Evolutionary conservation across 1,140 invertebrate species (phyloP), one percentile per base, ranked within the genome.

Genomic region (Geopemphigus sp.): DNA sequence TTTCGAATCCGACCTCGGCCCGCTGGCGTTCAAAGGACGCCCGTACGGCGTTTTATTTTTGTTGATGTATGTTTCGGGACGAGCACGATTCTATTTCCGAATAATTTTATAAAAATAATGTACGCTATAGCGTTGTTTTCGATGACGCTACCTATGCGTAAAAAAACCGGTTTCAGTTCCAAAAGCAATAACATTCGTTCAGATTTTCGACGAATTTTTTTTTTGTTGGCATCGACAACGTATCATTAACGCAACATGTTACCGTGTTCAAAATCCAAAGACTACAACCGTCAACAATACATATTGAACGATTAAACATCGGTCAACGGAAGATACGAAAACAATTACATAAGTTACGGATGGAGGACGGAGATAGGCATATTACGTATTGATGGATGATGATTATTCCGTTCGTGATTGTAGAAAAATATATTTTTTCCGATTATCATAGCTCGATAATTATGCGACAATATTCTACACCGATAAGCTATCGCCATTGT

Each of bases 51-150:
- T 68, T 50, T 45, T 24, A 47, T 66, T 45, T 59, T 50, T 39
- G 17, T 50, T 50, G n/a, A 50, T 50, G 56, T 39, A 22, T 8
- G 11, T 59, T 78, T 50, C 39, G 59, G 47, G 74, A 78, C 50
- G 74, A 78, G 56, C 74, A 78, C 74, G 56, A 78, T 78, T 78
- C 45, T 10, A 56, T 56, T 39, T 76, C n/a, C 32, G 11, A 76
- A 76, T 45, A 19, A 32, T 54, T 59, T 8, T 1, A 50, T 47
- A 56, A 1, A 56, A 53, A 45, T 59, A 74, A 57, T 54, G 61
- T 22, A n/a, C 17, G 15, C 24, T 63, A 29, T 26, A 17, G 1
- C 10, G 24, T 72, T 19, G 50, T 72, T 17, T 53, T 24, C 26
- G 11, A 72, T 15, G 47, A 53, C n/a, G n/a, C 50, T 32, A 50